Conservation (phyloP, 2,888 invertebrate species). For the Polyommatus iphigenia region DNA sequence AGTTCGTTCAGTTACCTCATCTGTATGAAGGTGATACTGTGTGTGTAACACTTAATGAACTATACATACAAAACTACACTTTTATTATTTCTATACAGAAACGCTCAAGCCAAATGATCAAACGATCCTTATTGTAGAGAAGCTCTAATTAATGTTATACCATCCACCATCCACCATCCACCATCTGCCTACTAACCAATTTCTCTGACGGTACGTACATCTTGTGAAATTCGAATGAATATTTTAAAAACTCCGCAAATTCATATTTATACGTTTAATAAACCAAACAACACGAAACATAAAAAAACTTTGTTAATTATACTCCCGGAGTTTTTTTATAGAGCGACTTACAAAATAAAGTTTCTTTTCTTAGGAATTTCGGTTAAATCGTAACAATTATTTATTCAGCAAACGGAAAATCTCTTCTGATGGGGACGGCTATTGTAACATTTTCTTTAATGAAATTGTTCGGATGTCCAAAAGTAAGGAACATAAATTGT, state of each 20-base stretch:
- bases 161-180: no score
- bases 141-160: no score
- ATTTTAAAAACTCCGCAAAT: background rate
- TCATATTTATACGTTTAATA: background rate
- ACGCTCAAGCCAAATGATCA: no score
- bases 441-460: conserved; percentile 7
- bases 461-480: conserved; percentile 11
- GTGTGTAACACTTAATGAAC: no score
- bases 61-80: no score
- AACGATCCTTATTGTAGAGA: no score
- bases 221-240: background rate
- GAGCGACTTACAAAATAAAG: conserved; percentile 6
- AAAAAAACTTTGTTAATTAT: conserved; percentile 18
- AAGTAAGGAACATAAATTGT: background rate
- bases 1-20: background rate
- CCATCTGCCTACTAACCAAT: no score
- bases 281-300: background rate
- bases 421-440: background rate
- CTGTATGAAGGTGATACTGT: no score
- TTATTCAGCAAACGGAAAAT: conserved; percentile 16
- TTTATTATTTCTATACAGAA: no score
- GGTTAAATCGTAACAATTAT: conserved; percentile 19
- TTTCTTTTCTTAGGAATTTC: background rate
- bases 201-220: no score
- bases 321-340: conserved; percentile 5